phyloP scores from a whole-genome alignment of 2,797 vertebrate species.

The Myripristis jacobus region DNA sequence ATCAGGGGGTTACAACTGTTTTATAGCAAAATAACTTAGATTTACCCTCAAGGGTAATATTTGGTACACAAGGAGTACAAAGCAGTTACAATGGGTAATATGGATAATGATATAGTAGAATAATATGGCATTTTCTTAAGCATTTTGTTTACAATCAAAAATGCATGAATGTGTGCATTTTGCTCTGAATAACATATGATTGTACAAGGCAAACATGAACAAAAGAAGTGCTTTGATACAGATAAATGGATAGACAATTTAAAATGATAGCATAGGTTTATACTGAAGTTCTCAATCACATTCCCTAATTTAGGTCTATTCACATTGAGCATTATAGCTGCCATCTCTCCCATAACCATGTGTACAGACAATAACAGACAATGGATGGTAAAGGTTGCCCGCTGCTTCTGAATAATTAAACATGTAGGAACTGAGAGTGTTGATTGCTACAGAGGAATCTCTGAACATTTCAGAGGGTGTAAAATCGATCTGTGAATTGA shows the following conservation, averaged over 20 bases:
- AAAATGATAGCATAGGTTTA: neutral
- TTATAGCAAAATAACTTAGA: conserved; percentile 50
- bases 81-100: conserved; percentile 11
- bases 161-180: conserved; percentile 11
- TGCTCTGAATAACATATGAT: neutral
- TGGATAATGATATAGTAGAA: conserved; percentile 8
- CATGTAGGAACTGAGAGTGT: too few relatives aligned
- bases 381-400: too few relatives aligned
- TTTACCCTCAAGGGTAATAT: conserved; percentile 7
- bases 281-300: neutral
- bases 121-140: conserved; percentile 18
- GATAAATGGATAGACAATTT: neutral
- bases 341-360: neutral
- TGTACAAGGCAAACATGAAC: neutral
- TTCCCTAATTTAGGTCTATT: neutral
- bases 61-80: conserved; percentile 19
- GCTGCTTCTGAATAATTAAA: too few relatives aligned
- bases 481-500: too few relatives aligned
- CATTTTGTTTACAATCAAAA: neutral
- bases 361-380: too few relatives aligned
- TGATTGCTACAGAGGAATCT: too few relatives aligned
- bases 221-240: conserved; percentile 4
- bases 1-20: conserved; percentile 23
- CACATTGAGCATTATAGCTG: conserved; percentile 23
- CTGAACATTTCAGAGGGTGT: too few relatives aligned